phyloP scores from a whole-genome alignment of 1,140 invertebrate species.

The Drosophila erecta region DNA sequence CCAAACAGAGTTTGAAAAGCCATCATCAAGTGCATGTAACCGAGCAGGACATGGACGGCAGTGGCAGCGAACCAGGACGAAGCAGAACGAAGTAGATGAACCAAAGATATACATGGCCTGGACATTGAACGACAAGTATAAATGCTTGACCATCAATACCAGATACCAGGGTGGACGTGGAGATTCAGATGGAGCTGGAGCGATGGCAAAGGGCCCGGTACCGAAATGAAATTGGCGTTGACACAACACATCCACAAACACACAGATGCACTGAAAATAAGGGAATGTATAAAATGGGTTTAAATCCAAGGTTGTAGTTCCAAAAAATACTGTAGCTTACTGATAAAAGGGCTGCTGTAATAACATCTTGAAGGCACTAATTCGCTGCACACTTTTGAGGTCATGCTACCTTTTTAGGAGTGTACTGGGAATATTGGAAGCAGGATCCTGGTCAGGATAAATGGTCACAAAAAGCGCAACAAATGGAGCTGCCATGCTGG shows the following conservation, averaged over 20 bases:
- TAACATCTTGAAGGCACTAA: not conserved
- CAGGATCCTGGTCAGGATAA: constrained; percentile 30
- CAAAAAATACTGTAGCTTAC: no score
- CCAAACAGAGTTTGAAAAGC: constrained; percentile 65
- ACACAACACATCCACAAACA: constrained; percentile 37
- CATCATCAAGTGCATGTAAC: constrained; percentile 71
- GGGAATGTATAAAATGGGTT: no score
- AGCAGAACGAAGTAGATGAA: constrained; percentile 15
- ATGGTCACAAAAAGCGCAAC: constrained; percentile 56
- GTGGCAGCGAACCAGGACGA: constrained; percentile 9
- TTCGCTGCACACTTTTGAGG: not conserved
- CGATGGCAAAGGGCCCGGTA: constrained; percentile 25
- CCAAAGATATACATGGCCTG: constrained; percentile 54
- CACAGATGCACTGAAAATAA: constrained; percentile 1
- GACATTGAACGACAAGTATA: constrained; percentile 75
- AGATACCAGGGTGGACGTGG: constrained; percentile 37
- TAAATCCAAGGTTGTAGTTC: no score
- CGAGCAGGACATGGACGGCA: constrained; percentile 44
- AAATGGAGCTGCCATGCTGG: constrained; percentile 45
- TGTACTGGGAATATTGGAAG: constrained; percentile 1
- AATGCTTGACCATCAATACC: constrained; percentile 73
- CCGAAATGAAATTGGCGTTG: constrained; percentile 61
- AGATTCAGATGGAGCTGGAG: constrained; percentile 15
- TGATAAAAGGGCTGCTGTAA: not conserved
- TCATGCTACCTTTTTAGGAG: not conserved